These are phyloP conservation scores for Chionomys nivalis DNA, from an alignment of 2,113 vertebrate species.

Conservation along the genomic window DNA sequence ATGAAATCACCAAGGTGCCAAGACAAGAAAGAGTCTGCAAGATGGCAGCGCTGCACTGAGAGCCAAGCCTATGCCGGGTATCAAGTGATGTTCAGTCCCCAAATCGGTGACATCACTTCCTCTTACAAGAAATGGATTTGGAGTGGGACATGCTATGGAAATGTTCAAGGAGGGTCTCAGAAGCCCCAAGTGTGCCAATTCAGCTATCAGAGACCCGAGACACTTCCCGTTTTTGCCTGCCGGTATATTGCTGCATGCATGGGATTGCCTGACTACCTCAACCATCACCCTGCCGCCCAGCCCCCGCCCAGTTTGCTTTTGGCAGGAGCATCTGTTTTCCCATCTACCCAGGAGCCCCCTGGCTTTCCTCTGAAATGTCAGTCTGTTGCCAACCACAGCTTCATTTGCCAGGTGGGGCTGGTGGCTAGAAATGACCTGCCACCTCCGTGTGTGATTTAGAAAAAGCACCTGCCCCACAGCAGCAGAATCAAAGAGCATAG, in stretches of 20 bases:
- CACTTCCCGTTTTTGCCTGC: neutral
- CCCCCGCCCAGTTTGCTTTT: neutral
- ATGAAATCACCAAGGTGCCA: neutral
- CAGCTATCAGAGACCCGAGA: neutral
- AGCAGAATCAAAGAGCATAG: conserved; percentile 51
- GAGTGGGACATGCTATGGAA: neutral
- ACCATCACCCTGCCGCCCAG: neutral
- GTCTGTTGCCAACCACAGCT: neutral
- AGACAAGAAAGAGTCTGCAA: neutral
- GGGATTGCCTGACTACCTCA: neutral
- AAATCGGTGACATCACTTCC: neutral
- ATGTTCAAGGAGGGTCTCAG: neutral
- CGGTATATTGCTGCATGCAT: neutral
- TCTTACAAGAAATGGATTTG: neutral
- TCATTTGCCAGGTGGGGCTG: conserved; percentile 40
- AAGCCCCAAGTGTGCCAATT: neutral
- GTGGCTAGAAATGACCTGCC: conserved; percentile 47
- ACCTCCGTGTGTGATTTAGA: conserved; percentile 46
- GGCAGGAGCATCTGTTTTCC: conserved; percentile 54
- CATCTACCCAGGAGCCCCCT: conserved; percentile 6
- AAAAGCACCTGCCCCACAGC: conserved; percentile 64
- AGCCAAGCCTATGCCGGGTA: neutral
- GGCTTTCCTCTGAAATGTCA: conserved; percentile 41
- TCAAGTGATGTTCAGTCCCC: neutral
- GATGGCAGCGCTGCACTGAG: neutral